Evolutionary conservation across 2,888 invertebrate genomes (phyloP).

Genomic region (Nebria salina): DNA sequence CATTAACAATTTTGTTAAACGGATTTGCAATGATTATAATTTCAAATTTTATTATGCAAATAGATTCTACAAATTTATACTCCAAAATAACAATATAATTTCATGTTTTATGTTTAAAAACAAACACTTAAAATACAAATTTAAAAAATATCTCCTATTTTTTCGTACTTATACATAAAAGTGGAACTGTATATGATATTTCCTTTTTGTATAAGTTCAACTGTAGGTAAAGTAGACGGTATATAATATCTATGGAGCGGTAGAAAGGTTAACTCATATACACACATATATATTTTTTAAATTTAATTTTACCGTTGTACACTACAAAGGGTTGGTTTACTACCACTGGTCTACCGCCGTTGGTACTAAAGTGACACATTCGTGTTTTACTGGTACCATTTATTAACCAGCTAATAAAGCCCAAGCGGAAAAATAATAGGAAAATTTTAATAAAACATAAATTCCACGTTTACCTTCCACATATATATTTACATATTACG

Average conservation of each 20-base stretch:
- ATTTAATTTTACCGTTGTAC: conserved; percentile 14
- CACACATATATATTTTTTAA: conserved; percentile 9
- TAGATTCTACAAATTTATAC: too few species aligned
- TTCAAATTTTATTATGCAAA: too few species aligned
- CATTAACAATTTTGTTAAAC: too few species aligned
- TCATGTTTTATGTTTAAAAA: too few species aligned
- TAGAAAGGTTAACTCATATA: background rate
- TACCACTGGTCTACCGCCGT: conserved; percentile 2
- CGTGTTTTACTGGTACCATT: conserved; percentile 16
- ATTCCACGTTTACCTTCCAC: conserved; percentile 5
- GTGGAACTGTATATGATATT: too few species aligned
- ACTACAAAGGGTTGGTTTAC: conserved; percentile 11
- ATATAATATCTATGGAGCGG: background rate
- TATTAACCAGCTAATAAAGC: conserved; percentile 18
- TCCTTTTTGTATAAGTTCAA: too few species aligned
- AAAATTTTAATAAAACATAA: conserved; percentile 22
- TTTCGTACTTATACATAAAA: too few species aligned
- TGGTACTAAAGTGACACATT: conserved; percentile 17
- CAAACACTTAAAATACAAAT: too few species aligned
- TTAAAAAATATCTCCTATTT: too few species aligned
- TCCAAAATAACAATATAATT: too few species aligned
- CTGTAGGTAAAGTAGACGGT: too few species aligned
- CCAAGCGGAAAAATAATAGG: conserved; percentile 21
- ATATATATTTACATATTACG: background rate
- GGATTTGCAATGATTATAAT: too few species aligned